Evolutionary conservation across 2,113 vertebrate species (phyloP).

Genomic region (Nipponia nippon): DNA sequence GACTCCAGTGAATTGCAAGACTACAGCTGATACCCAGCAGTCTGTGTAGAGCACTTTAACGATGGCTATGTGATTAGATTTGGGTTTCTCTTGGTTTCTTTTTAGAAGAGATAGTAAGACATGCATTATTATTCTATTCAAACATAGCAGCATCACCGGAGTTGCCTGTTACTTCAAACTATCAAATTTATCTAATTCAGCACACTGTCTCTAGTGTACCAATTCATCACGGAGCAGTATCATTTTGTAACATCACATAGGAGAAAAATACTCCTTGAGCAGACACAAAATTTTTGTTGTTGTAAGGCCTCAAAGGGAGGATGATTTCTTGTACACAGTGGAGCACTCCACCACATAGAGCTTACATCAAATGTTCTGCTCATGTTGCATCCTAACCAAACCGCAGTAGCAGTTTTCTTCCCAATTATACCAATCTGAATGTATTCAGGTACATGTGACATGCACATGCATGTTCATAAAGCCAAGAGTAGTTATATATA

Average conservation of each 20-base stretch:
- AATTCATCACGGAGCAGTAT: not conserved
- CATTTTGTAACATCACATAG: not conserved
- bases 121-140: not conserved
- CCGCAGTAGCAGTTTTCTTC: not conserved
- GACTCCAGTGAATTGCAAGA: slow-evolving; percentile 47
- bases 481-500: not conserved
- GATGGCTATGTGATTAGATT: not conserved
- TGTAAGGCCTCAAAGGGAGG: not conserved
- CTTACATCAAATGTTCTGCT: not conserved
- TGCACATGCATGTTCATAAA: not conserved
- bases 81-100: not conserved
- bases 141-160: not conserved
- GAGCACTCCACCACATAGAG: not conserved
- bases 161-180: not conserved
- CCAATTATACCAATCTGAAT: not conserved
- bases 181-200: not conserved
- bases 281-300: not conserved
- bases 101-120: not conserved
- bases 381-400: not conserved
- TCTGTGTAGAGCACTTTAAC: not conserved
- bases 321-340: not conserved
- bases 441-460: not conserved
- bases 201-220: not conserved
- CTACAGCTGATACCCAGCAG: not conserved
- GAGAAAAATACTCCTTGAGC: not conserved